phyloP scores from a whole-genome alignment of 2,113 vertebrate species.

The Sylvia atricapilla region DNA sequence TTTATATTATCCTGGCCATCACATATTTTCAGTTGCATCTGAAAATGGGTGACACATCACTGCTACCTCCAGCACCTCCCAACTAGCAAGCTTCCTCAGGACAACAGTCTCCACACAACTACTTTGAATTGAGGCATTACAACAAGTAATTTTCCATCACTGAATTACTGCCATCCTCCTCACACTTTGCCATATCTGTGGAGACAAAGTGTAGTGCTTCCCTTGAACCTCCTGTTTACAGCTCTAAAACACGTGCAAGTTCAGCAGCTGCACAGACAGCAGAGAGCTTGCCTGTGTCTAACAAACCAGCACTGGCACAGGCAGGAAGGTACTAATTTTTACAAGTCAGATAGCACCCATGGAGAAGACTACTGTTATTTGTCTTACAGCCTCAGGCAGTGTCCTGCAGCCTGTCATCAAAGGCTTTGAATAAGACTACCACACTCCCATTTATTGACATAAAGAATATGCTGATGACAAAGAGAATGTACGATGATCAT shows the following conservation, averaged over 20 bases:
- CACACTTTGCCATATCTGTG: neutral
- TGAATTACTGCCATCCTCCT: neutral
- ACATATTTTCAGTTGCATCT: neutral
- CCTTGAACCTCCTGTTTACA: neutral
- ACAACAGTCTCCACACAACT: neutral
- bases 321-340: neutral
- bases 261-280: neutral
- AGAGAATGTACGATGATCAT: neutral
- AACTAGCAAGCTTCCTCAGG: neutral
- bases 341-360: constrained; percentile 18
- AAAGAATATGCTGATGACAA: constrained; percentile 7
- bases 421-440: neutral
- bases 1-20: neutral
- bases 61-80: neutral
- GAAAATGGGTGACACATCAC: neutral
- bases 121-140: neutral
- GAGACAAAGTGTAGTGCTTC: neutral
- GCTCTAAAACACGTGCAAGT: neutral
- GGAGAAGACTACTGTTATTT: constrained; percentile 49
- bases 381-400: constrained; percentile 2
- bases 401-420: constrained; percentile 47
- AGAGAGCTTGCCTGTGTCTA: neutral
- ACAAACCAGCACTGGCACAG: neutral
- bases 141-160: neutral
- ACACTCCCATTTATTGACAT: neutral